These are phyloP conservation scores for Scarus forsteni DNA, from an alignment of 2,797 vertebrate genomes.

Conservation along the genomic window DNA sequence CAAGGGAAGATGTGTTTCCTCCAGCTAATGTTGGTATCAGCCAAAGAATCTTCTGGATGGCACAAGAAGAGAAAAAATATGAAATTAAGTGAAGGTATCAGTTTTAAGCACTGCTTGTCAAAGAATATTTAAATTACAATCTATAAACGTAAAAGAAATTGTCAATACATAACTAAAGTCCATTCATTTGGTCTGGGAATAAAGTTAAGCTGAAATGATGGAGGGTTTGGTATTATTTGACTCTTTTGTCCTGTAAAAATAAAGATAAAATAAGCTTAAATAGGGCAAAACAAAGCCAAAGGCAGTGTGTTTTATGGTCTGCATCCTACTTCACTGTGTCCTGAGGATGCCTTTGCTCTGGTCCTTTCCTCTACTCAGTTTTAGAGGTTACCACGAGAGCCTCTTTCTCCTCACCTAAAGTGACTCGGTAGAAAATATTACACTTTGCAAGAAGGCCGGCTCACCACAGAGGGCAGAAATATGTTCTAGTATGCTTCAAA, in stretches of 20 bases:
- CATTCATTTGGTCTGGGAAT: too few relatives aligned
- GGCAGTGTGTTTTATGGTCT: background rate
- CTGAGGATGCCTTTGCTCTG: background rate
- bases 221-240: background rate
- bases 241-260: background rate
- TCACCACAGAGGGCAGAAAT: conserved; percentile 5
- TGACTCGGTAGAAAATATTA: conserved; percentile 3
- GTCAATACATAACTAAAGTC: too few relatives aligned
- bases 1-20: too few relatives aligned
- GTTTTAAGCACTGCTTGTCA: too few relatives aligned
- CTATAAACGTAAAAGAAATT: too few relatives aligned
- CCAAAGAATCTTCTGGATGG: too few relatives aligned
- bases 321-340: background rate
- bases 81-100: too few relatives aligned
- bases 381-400: background rate
- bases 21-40: too few relatives aligned
- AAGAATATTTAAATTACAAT: too few relatives aligned
- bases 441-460: background rate
- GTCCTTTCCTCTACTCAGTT: background rate
- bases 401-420: conserved; percentile 12
- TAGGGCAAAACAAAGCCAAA: background rate
- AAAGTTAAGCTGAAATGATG: background rate
- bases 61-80: too few relatives aligned
- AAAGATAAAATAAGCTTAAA: background rate
- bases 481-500: conserved; percentile 26